Percentiles rank a stretch among this genome's conserved stretches.
phyloP scores from a whole-genome alignment of 2,888 invertebrate genomes.

The Mimas tiliae region DNA sequence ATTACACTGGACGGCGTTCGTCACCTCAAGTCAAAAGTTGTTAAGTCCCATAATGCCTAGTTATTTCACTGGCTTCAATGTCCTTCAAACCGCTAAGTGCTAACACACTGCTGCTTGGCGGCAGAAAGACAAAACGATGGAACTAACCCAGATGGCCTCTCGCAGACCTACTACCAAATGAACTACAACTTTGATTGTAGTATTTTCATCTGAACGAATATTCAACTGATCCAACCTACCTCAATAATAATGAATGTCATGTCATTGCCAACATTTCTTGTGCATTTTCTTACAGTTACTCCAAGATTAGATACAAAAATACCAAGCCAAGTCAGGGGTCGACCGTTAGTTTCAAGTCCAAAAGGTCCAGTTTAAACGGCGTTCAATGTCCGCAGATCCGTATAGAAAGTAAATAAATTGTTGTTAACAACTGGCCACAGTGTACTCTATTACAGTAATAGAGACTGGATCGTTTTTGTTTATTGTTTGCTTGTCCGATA shows the following conservation, averaged over 20 bases:
- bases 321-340: constrained; percentile 19
- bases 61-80: no score
- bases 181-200: no score
- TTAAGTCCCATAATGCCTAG: no score
- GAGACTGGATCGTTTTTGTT: constrained; percentile 24
- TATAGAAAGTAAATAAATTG: constrained; percentile 62
- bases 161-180: no score
- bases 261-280: background rate
- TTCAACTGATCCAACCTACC: background rate
- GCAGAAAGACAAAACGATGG: no score
- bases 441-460: constrained; percentile 28
- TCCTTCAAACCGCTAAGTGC: no score
- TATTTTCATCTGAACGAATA: no score
- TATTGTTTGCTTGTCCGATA: constrained; percentile 25
- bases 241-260: background rate
- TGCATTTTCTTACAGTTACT: background rate
- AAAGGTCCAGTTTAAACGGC: constrained; percentile 29
- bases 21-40: no score
- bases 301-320: constrained; percentile 12
- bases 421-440: constrained; percentile 44
- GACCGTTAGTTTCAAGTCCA: constrained; percentile 22
- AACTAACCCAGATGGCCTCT: no score
- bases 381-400: constrained; percentile 40
- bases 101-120: no score
- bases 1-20: no score